Evolutionary conservation across 2,113 vertebrate genomes (phyloP).

Genomic region (Telmatochromis sp.): DNA sequence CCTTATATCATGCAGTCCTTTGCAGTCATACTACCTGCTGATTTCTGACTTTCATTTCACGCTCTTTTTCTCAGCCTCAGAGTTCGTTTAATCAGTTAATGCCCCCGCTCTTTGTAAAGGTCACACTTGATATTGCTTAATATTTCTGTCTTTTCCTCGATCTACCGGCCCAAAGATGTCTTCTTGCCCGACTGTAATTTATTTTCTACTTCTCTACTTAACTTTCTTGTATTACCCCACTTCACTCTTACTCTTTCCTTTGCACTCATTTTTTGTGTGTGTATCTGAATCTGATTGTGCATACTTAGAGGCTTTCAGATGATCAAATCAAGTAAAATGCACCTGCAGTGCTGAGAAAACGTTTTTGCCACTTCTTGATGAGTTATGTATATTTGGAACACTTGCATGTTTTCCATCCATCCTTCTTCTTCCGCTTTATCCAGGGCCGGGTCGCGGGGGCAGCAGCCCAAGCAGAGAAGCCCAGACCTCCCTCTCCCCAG

Average conservation of each 20-base stretch:
- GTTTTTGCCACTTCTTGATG: neutral
- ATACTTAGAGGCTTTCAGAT: neutral
- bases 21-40: neutral
- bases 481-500: too few species aligned
- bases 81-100: neutral
- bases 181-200: neutral
- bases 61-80: neutral
- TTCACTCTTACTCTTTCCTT: neutral
- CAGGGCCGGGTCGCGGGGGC: too few species aligned
- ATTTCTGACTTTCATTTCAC: neutral
- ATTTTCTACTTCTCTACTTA: neutral
- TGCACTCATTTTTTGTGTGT: neutral
- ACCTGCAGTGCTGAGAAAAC: neutral
- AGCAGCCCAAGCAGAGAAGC: too few species aligned
- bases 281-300: neutral
- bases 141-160: neutral
- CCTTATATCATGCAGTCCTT: neutral
- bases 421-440: too few species aligned
- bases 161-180: neutral
- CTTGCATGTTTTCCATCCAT: too few species aligned
- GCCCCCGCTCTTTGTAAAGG: neutral
- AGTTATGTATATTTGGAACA: neutral
- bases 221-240: neutral
- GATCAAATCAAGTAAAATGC: neutral
- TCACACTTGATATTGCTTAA: neutral